Evolutionary conservation across 2,888 invertebrate genomes (phyloP).

Genomic region (Bellardia pandia): DNA sequence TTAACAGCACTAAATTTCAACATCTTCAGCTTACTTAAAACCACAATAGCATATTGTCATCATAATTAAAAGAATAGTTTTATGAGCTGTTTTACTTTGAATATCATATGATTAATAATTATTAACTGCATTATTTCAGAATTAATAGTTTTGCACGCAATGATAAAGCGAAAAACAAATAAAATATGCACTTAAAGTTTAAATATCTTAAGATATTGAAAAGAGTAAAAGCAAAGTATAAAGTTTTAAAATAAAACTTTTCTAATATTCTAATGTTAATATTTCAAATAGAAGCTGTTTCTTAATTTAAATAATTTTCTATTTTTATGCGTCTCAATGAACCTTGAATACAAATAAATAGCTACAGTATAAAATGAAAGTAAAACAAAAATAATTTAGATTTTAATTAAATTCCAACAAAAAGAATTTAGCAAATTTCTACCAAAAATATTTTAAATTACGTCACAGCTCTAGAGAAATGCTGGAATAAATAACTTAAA

Average conservation of each 20-base stretch:
- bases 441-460: conserved; percentile 35
- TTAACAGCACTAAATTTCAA: too few relatives aligned
- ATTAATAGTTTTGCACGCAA: not conserved
- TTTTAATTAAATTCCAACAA: conserved; percentile 67
- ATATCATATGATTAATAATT: conserved; percentile 18
- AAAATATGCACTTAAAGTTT: too few relatives aligned
- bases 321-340: not conserved
- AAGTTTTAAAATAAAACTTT: not conserved
- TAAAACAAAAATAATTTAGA: conserved; percentile 47
- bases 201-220: too few relatives aligned
- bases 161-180: not conserved
- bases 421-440: conserved; percentile 56
- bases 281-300: not conserved
- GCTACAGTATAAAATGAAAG: conserved; percentile 4
- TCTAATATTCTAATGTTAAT: not conserved
- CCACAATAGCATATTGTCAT: not conserved
- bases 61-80: conserved; percentile 12
- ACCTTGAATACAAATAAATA: conserved; percentile 22
- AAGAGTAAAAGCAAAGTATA: not conserved
- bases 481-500: conserved; percentile 36
- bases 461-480: conserved; percentile 45
- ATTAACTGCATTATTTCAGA: conserved; percentile 3
- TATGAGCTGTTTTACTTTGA: not conserved
- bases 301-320: conserved; percentile 32
- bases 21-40: not conserved